phyloP scores from a whole-genome alignment of 2,113 vertebrate species.

The Upupa epops region DNA sequence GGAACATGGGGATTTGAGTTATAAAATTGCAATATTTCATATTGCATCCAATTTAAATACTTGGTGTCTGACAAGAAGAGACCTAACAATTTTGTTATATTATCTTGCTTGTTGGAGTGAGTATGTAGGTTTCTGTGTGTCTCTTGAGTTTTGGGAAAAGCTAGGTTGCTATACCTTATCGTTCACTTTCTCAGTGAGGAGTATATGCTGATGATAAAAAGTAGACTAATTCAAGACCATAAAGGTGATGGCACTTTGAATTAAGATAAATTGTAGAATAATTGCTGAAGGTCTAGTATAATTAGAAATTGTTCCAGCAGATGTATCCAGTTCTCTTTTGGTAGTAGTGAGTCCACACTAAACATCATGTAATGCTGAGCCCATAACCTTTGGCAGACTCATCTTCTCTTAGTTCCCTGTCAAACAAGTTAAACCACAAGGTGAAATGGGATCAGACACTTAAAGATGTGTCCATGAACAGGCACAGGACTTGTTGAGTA shows the following conservation, averaged over 20 bases:
- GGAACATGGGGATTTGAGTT: background rate
- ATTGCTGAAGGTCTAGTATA: background rate
- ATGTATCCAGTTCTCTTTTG: background rate
- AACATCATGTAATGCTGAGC: fast-evolving
- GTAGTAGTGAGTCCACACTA: background rate
- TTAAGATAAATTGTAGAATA: background rate
- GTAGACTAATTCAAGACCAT: background rate
- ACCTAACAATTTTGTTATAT: background rate
- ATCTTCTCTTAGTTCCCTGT: background rate
- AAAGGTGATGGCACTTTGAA: background rate
- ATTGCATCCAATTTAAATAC: background rate
- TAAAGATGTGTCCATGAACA: background rate
- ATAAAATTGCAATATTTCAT: background rate
- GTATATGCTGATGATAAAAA: background rate
- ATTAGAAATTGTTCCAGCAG: background rate
- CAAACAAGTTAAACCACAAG: background rate
- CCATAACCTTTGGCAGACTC: background rate
- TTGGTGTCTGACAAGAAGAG: background rate
- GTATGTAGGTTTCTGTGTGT: background rate
- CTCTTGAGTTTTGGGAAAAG: background rate
- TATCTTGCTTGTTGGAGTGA: background rate
- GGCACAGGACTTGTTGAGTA: background rate
- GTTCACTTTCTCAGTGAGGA: background rate
- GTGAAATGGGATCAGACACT: background rate
- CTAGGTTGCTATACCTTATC: background rate